Conservation (phyloP, 2,888 invertebrate species). For the Cantharis lateralis region DNA sequence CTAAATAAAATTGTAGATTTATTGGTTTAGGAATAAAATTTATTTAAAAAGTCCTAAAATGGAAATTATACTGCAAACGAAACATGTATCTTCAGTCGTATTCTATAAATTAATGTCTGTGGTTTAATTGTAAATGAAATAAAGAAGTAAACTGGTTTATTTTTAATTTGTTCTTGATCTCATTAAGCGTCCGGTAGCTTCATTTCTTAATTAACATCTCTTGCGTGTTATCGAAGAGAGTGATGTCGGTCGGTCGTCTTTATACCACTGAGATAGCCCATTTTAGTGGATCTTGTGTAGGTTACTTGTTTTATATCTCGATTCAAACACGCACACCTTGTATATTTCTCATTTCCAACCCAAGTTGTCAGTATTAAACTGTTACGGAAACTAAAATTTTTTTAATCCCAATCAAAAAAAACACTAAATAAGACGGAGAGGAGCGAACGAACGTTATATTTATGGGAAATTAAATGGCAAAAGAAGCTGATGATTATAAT, state of each 20-base stretch:
- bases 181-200: constrained; percentile 55
- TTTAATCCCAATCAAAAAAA: not conserved
- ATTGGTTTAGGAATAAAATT: not conserved
- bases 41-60: constrained; percentile 4
- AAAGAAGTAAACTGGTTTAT: constrained; percentile 39
- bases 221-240: constrained; percentile 52
- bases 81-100: constrained; percentile 1
- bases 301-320: constrained; percentile 50
- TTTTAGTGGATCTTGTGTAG: constrained; percentile 49
- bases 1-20: not conserved
- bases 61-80: not conserved
- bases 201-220: constrained; percentile 56
- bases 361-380: not conserved
- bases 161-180: constrained; percentile 49
- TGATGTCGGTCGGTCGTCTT: constrained; percentile 50
- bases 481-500: not conserved
- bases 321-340: constrained; percentile 49
- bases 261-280: constrained; percentile 49
- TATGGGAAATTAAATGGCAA: constrained; percentile 6
- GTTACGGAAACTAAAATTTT: constrained; percentile 17
- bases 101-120: constrained; percentile 31
- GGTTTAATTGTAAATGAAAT: constrained; percentile 37
- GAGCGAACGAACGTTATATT: not conserved
- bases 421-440: not conserved
- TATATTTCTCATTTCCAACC: constrained; percentile 32